Evolutionary conservation across 2,113 vertebrate species (phyloP), one percentile per base, ranked within the genome.

Genomic region (Mugil cephalus): DNA sequence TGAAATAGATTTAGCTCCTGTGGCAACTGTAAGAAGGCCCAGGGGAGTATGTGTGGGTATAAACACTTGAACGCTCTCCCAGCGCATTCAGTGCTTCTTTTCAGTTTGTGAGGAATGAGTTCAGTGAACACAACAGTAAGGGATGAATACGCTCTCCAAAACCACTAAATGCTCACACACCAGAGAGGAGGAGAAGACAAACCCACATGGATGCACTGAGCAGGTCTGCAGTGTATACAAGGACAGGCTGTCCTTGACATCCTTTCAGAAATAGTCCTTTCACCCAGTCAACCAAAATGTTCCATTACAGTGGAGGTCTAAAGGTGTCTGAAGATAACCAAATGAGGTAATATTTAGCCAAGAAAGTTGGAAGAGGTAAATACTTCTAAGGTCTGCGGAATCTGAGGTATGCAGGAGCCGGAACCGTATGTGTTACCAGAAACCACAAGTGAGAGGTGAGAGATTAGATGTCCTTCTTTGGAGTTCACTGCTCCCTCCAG

Each of bases 381-480:
- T 17, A 69, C 7, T 58, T 63, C 48, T 11, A 8, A 56, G 62
- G 47, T 35, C 45, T 60, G 61, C 17, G 82, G 74, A 83, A 87
- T 87, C 15, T 77, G 14, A 76, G 62, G 63, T 24, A 86, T 82
- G 87, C 72, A 62, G 63, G 52, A 64, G 36, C 19, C 6, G 12
- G 19, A 34, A 30, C 71, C 68, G 2, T 48, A 58, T 34, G n/a
- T 59, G 59, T 69, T 46, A 43, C 18, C 53, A 68, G 68, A 45
- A 85, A 78, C 55, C 14, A 61, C 1, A 43, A 50, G 48, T 50
- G 55, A 64, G 36, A 67, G 43, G 50, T 38, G 58, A 71, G 73
- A 74, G 75, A 86, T 82, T 85, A 82, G 64, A 80, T 74, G 64
- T 77, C 66, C 50, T 78, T 53, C 56, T 75, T 58, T 62, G 42